phyloP scores from a whole-genome alignment of 2,113 vertebrate genomes.

The Spheniscus mendiculus region DNA sequence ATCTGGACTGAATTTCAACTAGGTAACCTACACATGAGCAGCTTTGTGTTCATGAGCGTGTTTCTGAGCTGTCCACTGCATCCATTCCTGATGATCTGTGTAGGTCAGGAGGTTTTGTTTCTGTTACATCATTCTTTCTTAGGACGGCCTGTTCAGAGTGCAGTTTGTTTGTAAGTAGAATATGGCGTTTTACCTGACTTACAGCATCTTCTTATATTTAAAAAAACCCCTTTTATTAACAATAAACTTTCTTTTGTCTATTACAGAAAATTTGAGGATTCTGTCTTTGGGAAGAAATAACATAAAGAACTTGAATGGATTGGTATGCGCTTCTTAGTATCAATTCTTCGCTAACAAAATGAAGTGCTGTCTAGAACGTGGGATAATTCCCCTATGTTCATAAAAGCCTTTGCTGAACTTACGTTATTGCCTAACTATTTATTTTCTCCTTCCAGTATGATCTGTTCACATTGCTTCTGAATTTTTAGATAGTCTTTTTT shows the following conservation, averaged over 20 bases:
- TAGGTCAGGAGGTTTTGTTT: neutral
- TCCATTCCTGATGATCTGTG: neutral
- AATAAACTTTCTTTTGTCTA: conserved; percentile 29
- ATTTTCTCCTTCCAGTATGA: neutral
- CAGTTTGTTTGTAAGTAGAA: neutral
- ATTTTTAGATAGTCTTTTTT: neutral
- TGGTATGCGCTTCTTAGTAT: conserved; percentile 78
- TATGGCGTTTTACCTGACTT: neutral
- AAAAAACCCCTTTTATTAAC: neutral
- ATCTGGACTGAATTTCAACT: neutral
- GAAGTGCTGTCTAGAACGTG: neutral
- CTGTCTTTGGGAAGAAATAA: conserved; percentile 95
- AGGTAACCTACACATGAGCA: neutral
- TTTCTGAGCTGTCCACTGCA: neutral
- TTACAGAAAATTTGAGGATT: conserved; percentile 91
- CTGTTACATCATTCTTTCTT: neutral
- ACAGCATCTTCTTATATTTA: neutral
- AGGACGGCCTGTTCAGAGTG: neutral
- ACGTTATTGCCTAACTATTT: neutral
- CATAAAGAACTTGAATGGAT: conserved; percentile 92
- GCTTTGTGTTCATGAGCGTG: neutral
- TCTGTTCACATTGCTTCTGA: neutral
- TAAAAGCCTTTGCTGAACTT: neutral
- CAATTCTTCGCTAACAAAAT: neutral
- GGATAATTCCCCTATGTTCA: neutral